Conservation (phyloP, 2,888 invertebrate species). For the Megaustenia siamemsis region DNA sequence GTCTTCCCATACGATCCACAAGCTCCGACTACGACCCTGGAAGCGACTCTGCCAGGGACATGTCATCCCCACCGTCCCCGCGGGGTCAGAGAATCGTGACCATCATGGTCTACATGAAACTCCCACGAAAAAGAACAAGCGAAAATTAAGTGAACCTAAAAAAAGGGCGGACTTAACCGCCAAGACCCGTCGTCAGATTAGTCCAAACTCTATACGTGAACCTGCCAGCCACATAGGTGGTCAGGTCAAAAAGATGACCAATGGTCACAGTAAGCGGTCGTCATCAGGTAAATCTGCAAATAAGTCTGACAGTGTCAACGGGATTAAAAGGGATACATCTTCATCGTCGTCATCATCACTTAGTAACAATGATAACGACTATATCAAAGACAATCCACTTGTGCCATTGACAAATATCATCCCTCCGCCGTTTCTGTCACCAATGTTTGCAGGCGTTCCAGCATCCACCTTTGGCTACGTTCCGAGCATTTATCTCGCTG, state of each 20-base stretch:
- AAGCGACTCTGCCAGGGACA: slow-evolving; percentile 45
- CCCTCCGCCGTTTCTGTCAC: slow-evolving; percentile 40
- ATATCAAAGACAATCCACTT: slow-evolving; percentile 2
- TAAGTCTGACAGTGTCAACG: neutral
- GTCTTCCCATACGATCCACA: slow-evolving; percentile 36
- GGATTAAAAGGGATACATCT: slow-evolving; percentile 21
- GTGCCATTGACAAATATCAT: neutral
- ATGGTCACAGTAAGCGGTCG: slow-evolving; percentile 22
- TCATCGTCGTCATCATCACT: slow-evolving; percentile 36
- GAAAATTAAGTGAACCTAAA: slow-evolving; percentile 85
- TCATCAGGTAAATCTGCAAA: neutral
- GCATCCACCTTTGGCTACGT: slow-evolving; percentile 52
- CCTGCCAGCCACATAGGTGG: slow-evolving; percentile 27
- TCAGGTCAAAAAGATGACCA: slow-evolving; percentile 26
- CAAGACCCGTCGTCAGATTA: slow-evolving; percentile 75
- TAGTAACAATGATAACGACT: slow-evolving; percentile 5
- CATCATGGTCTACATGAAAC: slow-evolving; percentile 53
- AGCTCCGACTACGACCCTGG: slow-evolving; percentile 44
- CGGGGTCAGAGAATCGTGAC: slow-evolving; percentile 38
- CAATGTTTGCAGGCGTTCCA: slow-evolving; percentile 45
- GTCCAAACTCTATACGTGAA: slow-evolving; percentile 64
- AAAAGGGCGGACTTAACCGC: slow-evolving; percentile 74
- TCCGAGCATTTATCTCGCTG: slow-evolving; percentile 53
- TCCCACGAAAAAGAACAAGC: slow-evolving; percentile 83
- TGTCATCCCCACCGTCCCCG: slow-evolving; percentile 54